Evolutionary conservation across 2,888 invertebrate genomes (phyloP), one percentile per base, ranked within the genome.

Genomic region (Parochlus steinenii): DNA sequence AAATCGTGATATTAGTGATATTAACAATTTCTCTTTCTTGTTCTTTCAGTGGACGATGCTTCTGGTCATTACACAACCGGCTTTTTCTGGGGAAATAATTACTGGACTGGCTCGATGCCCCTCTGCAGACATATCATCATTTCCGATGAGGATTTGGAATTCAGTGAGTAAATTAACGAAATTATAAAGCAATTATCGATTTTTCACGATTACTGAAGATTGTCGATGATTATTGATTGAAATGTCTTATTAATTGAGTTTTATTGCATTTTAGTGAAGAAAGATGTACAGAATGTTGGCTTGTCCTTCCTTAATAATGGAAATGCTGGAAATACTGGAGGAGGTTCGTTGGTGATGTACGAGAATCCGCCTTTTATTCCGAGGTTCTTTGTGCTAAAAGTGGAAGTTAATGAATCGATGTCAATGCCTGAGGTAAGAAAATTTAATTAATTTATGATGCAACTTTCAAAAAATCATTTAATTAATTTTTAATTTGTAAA

Each of bases 41-140:
- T 41, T 42, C 31, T 62, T 61, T 25, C 52, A 73, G 72, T 72
- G 69, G 68, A 69, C 44, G 72, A 73, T 53, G 76, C 81, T 15
- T 75, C 76, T 48, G 80, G 80, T 0, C 69, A 77, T 42, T 80
- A 81, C 54, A 71, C 76, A 10, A 72, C 75, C 2, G 78, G 78
- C 55, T 79, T 78, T 66, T 78, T 76, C 59, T 80, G 78, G 68
- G 81, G 80, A 38, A 81, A 81, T 58, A 74, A 77, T 54, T 81
- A 76, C 56, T 81, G 79, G 79, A 70, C 75, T 40, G 81, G 80
- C 37, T 81, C 81, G 1, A 64, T 74, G 39, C 71, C 71, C 45
- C 65, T 76, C 22, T 81, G 81, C 55, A 69, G 73, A 43, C 63
- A 71, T 44, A 71, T 77, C 41, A 65, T 65, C 43, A 65, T 67